Evolutionary conservation across 2,797 vertebrate species (phyloP).

Genomic region (Alosa sapidissima): DNA sequence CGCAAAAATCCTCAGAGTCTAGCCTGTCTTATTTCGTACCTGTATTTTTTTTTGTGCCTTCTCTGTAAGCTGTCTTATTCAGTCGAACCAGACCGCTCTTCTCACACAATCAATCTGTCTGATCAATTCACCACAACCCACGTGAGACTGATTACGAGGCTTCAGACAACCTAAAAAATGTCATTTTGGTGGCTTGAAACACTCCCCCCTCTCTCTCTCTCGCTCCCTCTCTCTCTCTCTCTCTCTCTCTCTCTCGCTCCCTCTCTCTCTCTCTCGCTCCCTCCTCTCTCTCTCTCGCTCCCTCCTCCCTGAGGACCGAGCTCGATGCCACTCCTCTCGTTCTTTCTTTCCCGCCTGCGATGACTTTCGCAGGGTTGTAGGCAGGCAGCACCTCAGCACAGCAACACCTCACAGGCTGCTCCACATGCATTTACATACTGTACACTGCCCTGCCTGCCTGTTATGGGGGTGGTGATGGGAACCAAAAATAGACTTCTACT

Average conservation of each 20-base stretch:
- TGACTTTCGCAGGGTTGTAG: background rate
- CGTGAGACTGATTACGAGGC: background rate
- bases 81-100: background rate
- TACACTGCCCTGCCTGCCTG: background rate
- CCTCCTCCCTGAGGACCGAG: background rate
- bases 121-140: background rate
- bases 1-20: background rate
- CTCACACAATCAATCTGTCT: background rate
- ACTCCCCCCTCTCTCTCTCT: background rate
- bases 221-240: too few species aligned
- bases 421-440: conserved; percentile 6
- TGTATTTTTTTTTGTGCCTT: background rate
- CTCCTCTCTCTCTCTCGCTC: background rate
- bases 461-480: background rate
- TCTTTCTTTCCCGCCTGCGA: background rate
- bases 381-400: background rate
- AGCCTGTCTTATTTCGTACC: background rate
- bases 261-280: background rate
- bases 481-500: conserved; percentile 19
- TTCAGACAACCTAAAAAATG: background rate
- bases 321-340: background rate
- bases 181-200: background rate
- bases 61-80: background rate
- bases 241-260: too few species aligned
- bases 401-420: background rate